Evolutionary conservation across 2,113 vertebrate species (phyloP).

Genomic region (Larimichthys crocea): DNA sequence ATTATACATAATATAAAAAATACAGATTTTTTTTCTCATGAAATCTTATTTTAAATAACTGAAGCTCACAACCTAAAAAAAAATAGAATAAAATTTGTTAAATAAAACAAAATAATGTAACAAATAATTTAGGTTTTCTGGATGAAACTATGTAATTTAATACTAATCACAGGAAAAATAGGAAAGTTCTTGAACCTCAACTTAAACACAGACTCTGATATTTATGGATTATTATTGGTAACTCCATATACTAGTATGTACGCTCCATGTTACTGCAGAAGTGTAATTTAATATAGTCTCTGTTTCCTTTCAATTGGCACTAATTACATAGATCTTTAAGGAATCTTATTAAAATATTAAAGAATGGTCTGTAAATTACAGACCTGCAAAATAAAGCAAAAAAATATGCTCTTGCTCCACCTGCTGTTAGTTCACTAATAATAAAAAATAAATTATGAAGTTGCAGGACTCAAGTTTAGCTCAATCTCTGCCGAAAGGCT

Average conservation of each 20-base stretch:
- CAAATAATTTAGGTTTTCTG: not conserved
- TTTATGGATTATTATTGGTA: not conserved
- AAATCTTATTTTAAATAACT: not conserved
- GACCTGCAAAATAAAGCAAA: not conserved
- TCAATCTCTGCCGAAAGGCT: not conserved
- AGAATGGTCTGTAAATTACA: not conserved
- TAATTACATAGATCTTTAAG: conserved; percentile 15
- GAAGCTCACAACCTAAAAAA: not conserved
- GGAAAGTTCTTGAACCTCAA: not conserved
- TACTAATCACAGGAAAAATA: not conserved
- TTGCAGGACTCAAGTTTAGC: not conserved
- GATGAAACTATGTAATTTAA: not conserved
- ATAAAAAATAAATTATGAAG: not conserved
- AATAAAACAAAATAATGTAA: not conserved
- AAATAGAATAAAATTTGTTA: not conserved
- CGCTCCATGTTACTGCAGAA: too few species aligned
- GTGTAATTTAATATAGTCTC: not conserved
- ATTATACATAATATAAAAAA: not conserved
- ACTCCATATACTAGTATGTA: not conserved
- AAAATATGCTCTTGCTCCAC: not conserved
- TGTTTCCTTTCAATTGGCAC: not conserved
- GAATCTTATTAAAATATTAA: not conserved
- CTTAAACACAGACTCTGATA: not conserved
- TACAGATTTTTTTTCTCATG: too few species aligned
- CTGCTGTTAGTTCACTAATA: not conserved